Conservation (phyloP, 2,888 invertebrate species). For the Autographa pulchrina region DNA sequence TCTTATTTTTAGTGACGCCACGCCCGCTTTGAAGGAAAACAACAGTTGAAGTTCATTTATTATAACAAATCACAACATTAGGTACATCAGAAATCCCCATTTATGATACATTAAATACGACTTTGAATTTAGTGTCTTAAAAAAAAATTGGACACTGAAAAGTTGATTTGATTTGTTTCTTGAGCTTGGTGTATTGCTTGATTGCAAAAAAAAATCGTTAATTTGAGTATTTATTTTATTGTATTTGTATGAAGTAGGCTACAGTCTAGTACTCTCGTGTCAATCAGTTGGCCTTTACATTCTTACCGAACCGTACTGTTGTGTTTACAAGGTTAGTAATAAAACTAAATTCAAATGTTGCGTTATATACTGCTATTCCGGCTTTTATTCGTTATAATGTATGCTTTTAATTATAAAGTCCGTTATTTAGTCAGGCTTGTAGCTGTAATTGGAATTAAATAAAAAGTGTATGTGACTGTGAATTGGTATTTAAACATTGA, state of each 20-base stretch:
- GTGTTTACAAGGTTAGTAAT: constrained; percentile 38
- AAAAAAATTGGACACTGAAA: too few relatives aligned
- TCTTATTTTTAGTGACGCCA: not conserved
- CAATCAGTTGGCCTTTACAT: constrained; percentile 35
- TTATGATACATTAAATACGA: too few relatives aligned
- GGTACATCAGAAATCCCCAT: not conserved
- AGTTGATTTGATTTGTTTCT: too few relatives aligned
- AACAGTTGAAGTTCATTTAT: constrained; percentile 3
- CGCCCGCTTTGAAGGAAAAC: not conserved
- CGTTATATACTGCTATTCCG: constrained; percentile 24
- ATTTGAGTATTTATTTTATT: too few relatives aligned
- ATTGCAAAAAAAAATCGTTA: too few relatives aligned
- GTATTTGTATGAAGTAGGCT: not conserved
- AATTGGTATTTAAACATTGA: too few relatives aligned
- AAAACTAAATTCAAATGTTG: constrained; percentile 20
- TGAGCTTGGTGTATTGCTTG: too few relatives aligned
- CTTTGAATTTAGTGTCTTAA: too few relatives aligned
- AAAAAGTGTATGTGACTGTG: too few relatives aligned
- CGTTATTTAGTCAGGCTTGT: not conserved
- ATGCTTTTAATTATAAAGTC: not conserved
- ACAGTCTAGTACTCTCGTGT: constrained; percentile 14
- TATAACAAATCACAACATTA: not conserved
- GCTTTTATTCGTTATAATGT: constrained; percentile 9
- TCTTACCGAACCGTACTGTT: constrained; percentile 21
- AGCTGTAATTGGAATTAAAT: not conserved